Evolutionary conservation across 1,140 invertebrate genomes (phyloP).

Genomic region (Alviniconcha marisindica): DNA sequence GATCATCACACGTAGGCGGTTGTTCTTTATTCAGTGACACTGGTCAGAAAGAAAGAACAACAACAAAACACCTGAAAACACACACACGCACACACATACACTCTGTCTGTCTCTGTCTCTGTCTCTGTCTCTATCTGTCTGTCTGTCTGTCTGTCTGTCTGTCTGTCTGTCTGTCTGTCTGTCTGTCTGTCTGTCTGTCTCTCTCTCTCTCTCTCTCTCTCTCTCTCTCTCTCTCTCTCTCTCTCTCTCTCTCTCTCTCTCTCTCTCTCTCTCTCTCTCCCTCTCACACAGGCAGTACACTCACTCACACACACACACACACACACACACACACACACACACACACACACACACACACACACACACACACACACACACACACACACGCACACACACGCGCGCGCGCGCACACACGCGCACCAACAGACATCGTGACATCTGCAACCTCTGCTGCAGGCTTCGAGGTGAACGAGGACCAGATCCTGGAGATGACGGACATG

Average conservation of each 20-base stretch:
- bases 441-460: slow-evolving; percentile 5
- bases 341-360: slow-evolving; percentile 9
- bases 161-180: not conserved
- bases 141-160: no score
- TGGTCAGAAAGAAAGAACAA: no score
- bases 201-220: slow-evolving; percentile 17
- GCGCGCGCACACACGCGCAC: no score
- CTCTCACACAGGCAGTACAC: not conserved
- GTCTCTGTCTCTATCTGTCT: no score
- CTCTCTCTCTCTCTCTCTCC: not conserved
- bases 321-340: slow-evolving; percentile 5
- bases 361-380: not conserved
- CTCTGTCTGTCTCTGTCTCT: no score
- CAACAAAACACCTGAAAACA: no score
- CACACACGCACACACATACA: no score
- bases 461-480: slow-evolving; percentile 25
- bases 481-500: slow-evolving; percentile 37
- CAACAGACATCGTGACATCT: no score
- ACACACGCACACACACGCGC: no score
- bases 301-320: slow-evolving; percentile 1
- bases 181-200: not conserved
- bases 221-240: slow-evolving; percentile 17
- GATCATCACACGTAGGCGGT: no score
- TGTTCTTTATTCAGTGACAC: no score
- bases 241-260: not conserved